phyloP scores from a whole-genome alignment of 92 coral and sea anemone species.

The Parazoanthus darwini region DNA sequence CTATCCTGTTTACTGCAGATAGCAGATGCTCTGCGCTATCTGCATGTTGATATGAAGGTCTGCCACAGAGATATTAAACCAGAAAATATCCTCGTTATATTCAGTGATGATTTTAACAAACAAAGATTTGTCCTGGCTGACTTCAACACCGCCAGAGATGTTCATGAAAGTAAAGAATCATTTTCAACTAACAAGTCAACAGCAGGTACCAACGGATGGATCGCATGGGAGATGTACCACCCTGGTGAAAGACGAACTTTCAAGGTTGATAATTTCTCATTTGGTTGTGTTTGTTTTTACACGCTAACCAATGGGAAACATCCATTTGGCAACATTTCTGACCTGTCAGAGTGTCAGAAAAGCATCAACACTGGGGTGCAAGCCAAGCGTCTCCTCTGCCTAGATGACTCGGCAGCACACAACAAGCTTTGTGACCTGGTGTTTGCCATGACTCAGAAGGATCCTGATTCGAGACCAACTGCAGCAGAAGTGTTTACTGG shows the following conservation, averaged over 20 bases:
- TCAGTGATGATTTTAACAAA: neutral
- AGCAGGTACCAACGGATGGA: slow-evolving; percentile 29
- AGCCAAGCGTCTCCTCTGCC: neutral
- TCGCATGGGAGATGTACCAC: slow-evolving; percentile 22
- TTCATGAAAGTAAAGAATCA: neutral
- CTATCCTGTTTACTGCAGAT: slow-evolving; percentile 10
- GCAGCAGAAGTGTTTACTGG: neutral
- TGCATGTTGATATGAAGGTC: neutral
- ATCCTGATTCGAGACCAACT: slow-evolving; percentile 14
- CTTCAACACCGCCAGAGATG: slow-evolving; percentile 32
- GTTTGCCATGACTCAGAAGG: slow-evolving; percentile 14
- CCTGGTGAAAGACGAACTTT: slow-evolving; percentile 25
- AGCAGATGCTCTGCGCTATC: slow-evolving; percentile 8
- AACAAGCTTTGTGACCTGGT: slow-evolving; percentile 20
- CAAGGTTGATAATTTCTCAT: slow-evolving; percentile 26
- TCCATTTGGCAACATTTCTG: slow-evolving; percentile 25
- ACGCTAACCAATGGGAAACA: slow-evolving; percentile 26
- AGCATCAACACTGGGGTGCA: neutral
- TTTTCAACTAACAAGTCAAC: slow-evolving; percentile 26
- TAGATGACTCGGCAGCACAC: neutral
- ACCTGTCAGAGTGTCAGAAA: neutral
- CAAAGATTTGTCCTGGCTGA: slow-evolving; percentile 26
- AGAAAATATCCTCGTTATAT: slow-evolving; percentile 20
- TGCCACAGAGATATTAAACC: slow-evolving; percentile 40
- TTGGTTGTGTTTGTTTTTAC: slow-evolving; percentile 38